phyloP scores from a whole-genome alignment of 64 coral and sea anemone genomes.

The Montipora capricornis region DNA sequence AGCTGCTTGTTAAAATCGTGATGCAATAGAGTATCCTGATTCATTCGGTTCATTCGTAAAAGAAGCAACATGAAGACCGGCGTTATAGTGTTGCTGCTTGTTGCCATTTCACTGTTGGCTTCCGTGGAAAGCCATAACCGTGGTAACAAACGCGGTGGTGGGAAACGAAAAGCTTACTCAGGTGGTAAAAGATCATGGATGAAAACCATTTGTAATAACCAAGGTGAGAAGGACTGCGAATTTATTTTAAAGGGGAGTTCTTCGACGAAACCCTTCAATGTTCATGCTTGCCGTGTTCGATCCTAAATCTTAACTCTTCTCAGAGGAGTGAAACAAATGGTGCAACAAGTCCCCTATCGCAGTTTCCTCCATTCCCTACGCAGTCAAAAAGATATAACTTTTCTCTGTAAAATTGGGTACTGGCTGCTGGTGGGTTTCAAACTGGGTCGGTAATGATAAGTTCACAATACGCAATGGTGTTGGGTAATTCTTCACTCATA shows the following conservation, averaged over 20 bases:
- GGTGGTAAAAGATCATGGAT: background rate
- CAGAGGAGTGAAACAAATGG: background rate
- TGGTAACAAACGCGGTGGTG: background rate
- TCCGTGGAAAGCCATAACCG: background rate
- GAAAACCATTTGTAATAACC: background rate
- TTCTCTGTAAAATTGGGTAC: too few species aligned
- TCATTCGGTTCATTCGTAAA: background rate
- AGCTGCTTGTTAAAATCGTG: background rate
- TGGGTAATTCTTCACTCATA: too few species aligned
- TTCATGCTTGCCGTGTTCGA: background rate
- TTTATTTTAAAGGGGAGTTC: background rate
- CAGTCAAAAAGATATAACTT: too few species aligned
- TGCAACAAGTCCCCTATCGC: background rate
- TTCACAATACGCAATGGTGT: too few species aligned
- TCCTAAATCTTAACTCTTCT: background rate
- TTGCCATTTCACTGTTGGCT: background rate
- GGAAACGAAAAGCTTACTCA: background rate
- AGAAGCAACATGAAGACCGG: conserved; percentile 4
- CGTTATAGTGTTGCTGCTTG: background rate
- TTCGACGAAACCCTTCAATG: background rate
- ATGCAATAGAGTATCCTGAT: background rate
- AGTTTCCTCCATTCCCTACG: too few species aligned
- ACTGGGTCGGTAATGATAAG: too few species aligned
- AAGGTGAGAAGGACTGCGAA: background rate
- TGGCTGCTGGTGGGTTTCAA: too few species aligned